Percentiles rank a stretch among this genome's conserved stretches.
Conservation (phyloP, 1,140 invertebrate genomes). For the Nomia melanderi region DNA sequence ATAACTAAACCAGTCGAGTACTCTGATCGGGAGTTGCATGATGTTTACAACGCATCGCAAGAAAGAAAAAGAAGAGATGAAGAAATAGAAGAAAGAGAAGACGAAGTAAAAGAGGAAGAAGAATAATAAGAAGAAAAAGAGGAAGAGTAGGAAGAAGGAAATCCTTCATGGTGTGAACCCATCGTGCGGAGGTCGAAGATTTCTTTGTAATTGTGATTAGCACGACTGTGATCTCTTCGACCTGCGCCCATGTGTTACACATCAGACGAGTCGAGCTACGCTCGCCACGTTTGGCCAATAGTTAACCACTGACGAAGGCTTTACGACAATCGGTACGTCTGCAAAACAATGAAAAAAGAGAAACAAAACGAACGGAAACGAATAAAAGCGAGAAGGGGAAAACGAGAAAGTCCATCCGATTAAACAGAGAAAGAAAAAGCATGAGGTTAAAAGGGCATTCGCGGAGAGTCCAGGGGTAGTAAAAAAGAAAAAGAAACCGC, state of each 20-base stretch:
- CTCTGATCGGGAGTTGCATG: conserved; percentile 17
- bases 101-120: not conserved
- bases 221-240: conserved; percentile 35
- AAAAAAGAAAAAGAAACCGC: no score
- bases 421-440: conserved; percentile 15
- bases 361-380: not conserved
- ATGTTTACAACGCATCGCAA: conserved; percentile 10
- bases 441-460: conserved; percentile 46
- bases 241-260: conserved; percentile 18
- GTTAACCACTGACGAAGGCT: conserved; percentile 47
- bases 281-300: conserved; percentile 29
- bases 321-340: conserved; percentile 62
- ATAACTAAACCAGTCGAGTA: conserved; percentile 20
- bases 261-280: conserved; percentile 7
- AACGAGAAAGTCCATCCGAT: conserved; percentile 24
- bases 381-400: not conserved
- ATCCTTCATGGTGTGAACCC: conserved; percentile 6
- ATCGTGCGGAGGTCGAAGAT: conserved; percentile 35
- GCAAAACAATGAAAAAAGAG: conserved; percentile 18
- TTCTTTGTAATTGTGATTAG: conserved; percentile 9
- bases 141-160: not conserved
- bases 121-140: not conserved
- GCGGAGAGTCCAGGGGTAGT: conserved; percentile 15
- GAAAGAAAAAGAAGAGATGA: not conserved
- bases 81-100: not conserved